A percentile compares a stretch with the other conserved stretches of the same genome.
Evolutionary conservation across 2,113 vertebrate species (phyloP).

Genomic region (Thermophis baileyi): DNA sequence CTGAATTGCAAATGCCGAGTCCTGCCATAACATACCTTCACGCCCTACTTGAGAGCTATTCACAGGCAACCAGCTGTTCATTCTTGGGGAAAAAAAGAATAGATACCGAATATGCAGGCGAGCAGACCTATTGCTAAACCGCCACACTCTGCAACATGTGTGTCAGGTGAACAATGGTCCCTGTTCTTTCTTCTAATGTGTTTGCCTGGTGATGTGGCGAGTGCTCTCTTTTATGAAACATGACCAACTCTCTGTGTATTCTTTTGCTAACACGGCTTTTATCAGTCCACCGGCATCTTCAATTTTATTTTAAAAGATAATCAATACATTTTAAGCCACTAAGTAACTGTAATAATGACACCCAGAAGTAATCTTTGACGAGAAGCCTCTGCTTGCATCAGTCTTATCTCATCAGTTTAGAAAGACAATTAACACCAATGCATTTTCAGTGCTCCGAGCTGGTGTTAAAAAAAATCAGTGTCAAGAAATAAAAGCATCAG

Average conservation of each 20-base stretch:
- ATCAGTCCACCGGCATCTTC: neutral
- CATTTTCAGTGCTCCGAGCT: neutral
- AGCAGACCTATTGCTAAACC: neutral
- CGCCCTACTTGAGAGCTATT: neutral
- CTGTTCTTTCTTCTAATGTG: neutral
- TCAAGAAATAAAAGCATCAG: slow-evolving; percentile 18
- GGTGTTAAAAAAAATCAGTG: slow-evolving; percentile 3
- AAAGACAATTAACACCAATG: slow-evolving; percentile 21
- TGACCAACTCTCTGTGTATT: slow-evolving; percentile 6
- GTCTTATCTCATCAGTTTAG: slow-evolving; percentile 12
- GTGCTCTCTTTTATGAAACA: neutral
- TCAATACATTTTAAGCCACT: slow-evolving; percentile 23
- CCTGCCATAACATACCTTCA: neutral
- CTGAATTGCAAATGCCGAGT: neutral
- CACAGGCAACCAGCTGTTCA: neutral
- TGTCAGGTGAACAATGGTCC: neutral
- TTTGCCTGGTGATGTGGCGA: neutral
- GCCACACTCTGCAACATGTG: neutral
- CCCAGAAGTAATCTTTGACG: neutral
- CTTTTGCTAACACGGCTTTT: slow-evolving; percentile 17
- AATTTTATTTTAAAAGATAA: slow-evolving; percentile 1
- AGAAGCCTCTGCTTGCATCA: neutral
- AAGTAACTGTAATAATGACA: slow-evolving; percentile 17
- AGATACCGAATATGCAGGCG: neutral
- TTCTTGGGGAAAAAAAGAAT: neutral